A percentile compares a stretch with the other conserved stretches of the same genome.
Evolutionary conservation across 2,797 vertebrate species (phyloP).

Genomic region (Sebastes itinus): DNA sequence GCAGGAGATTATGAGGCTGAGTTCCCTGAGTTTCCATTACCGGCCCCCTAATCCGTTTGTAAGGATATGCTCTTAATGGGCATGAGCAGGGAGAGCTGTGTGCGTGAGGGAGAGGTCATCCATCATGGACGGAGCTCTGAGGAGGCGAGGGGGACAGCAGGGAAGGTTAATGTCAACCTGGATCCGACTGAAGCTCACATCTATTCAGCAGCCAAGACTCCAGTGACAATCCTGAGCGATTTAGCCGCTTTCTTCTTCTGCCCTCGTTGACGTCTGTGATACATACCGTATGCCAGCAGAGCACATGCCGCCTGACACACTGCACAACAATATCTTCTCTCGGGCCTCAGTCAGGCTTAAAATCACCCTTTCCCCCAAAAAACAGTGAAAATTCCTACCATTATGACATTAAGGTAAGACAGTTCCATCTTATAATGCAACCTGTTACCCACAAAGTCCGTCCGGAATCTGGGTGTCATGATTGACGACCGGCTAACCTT

Average conservation of each 20-base stretch:
- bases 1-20: constrained; percentile 50
- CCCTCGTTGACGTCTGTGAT: constrained; percentile 24
- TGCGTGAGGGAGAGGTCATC: constrained; percentile 51
- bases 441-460: too few relatives aligned
- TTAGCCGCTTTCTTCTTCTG: constrained; percentile 21
- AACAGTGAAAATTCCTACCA: neutral
- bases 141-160: constrained; percentile 29
- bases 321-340: neutral
- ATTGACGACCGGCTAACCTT: too few relatives aligned
- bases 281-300: neutral
- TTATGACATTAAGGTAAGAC: neutral
- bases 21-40: constrained; percentile 62
- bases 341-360: neutral
- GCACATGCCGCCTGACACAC: neutral
- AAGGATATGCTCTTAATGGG: constrained; percentile 64
- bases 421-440: neutral
- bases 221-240: constrained; percentile 18
- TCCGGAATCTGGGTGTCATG: too few relatives aligned
- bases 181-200: constrained; percentile 53
- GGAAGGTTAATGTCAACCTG: constrained; percentile 66
- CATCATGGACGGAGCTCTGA: constrained; percentile 59
- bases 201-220: constrained; percentile 57
- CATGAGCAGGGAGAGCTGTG: constrained; percentile 27
- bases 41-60: constrained; percentile 65
- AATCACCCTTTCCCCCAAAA: neutral